These are phyloP conservation scores for Cyanocitta stelleri DNA, from an alignment of 2,113 vertebrate species.

Conservation along the genomic window DNA sequence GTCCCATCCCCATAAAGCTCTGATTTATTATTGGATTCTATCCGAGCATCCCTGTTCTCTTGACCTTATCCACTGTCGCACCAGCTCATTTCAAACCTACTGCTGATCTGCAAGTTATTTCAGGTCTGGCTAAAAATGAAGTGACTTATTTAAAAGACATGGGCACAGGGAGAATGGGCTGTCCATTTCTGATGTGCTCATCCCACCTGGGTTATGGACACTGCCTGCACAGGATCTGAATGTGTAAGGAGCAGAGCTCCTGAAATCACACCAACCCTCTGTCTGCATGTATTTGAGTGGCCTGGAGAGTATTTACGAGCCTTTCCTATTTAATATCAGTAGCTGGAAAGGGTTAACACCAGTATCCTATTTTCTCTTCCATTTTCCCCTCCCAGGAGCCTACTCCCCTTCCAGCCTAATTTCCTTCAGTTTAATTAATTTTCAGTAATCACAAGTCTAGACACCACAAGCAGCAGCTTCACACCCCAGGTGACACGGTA, in stretches of 20 bases:
- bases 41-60: neutral
- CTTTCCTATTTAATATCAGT: neutral
- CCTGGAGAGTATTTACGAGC: neutral
- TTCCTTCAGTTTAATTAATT: constrained; percentile 67
- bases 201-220: neutral
- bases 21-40: neutral
- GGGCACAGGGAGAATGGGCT: neutral
- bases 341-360: constrained; percentile 47
- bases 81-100: neutral
- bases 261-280: neutral
- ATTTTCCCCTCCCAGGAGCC: constrained; percentile 54
- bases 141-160: neutral
- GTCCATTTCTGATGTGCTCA: neutral
- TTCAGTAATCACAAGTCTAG: constrained; percentile 68
- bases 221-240: neutral
- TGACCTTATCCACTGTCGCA: neutral
- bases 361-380: constrained; percentile 44
- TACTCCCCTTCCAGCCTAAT: constrained; percentile 60
- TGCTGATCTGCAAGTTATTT: neutral
- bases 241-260: neutral
- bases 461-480: constrained; percentile 59
- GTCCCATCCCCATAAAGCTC: neutral
- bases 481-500: constrained; percentile 48
- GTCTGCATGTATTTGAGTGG: neutral
- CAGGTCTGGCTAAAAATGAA: neutral